Evolutionary conservation across 2,797 vertebrate genomes (phyloP), one percentile per base, ranked within the genome.

Genomic region (Valencia hispanica): DNA sequence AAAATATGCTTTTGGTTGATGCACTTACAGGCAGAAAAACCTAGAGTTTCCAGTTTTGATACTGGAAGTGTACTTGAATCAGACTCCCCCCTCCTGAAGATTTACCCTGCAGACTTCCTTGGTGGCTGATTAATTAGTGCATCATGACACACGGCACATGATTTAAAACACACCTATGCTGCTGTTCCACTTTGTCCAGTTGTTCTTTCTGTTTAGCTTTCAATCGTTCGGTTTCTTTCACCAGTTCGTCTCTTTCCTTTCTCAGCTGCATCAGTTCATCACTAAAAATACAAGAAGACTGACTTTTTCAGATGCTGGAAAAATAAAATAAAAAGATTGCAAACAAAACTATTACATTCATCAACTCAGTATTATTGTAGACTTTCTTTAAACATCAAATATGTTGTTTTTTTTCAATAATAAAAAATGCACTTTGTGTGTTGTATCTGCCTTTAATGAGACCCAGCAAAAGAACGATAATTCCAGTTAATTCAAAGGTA

Each of bases 221-320:
- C 77, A 92, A 74, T 11, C 57, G 89, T 50, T 95, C 92, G 14
- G 94, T 87, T 68, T 95, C 93, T 83, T 90, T 91, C 73, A 94
- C 89, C 66, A 94, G 14, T 57, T 95, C 87, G 5, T 95, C 86
- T 84, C 92, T 96, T 53, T 93, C 93, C 69, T 87, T 85, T 34
- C 88, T 93, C 74, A 96, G 72, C 82, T 91, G 92, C 72, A 86
- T 93, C 50, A 96, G 53, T 69, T 96, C 95, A 73, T 91, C 79
- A 45, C 95, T 96, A 77, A 68, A 43, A 57, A 86, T 39, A 86
- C 45, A 83, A 71, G 34, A 34, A 34, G 8, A 69, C 5, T 3
- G 15, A 6, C 6, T 79, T 39, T 36, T 34, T 36, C 25, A 43
- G 9, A 47, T 12, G 4, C 7, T 25, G 57, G 50, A 5, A 11